These are phyloP conservation scores for Hydraecia micacea DNA, from an alignment of 2,888 invertebrate species.

Conservation along the genomic window DNA sequence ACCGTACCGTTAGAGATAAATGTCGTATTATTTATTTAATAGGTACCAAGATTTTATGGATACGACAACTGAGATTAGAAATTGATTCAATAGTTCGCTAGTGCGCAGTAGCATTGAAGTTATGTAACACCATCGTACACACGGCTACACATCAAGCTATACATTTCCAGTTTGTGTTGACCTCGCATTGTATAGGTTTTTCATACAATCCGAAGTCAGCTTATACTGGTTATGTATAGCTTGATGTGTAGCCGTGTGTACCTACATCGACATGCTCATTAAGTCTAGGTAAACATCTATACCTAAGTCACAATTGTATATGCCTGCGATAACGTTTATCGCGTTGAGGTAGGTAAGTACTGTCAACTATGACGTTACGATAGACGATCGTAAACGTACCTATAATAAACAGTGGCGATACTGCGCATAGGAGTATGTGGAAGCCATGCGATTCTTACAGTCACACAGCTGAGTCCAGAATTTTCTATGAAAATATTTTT, in stretches of 20 bases:
- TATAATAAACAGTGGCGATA: not conserved
- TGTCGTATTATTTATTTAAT: slow-evolving; percentile 1
- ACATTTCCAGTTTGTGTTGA: too few species aligned
- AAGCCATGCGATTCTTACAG: not conserved
- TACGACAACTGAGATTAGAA: slow-evolving; percentile 7
- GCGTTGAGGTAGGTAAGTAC: slow-evolving; percentile 51
- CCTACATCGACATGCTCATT: slow-evolving; percentile 1
- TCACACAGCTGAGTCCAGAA: not conserved
- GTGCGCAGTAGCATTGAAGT: slow-evolving; percentile 37
- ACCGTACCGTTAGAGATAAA: too few species aligned
- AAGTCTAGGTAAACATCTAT: slow-evolving; percentile 43
- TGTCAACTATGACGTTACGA: slow-evolving; percentile 4
- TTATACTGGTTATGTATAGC: too few species aligned
- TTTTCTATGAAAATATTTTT: not conserved
- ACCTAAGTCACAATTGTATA: slow-evolving; percentile 33
- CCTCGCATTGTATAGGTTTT: too few species aligned
- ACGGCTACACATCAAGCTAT: too few species aligned
- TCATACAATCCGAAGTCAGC: too few species aligned
- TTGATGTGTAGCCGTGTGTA: too few species aligned
- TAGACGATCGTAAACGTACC: slow-evolving; percentile 3
- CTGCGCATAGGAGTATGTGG: slow-evolving; percentile 5
- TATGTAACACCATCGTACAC: slow-evolving; percentile 2
- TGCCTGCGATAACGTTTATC: slow-evolving; percentile 38
- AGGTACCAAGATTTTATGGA: not conserved
- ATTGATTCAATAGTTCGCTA: slow-evolving; percentile 11